phyloP scores from a whole-genome alignment of 2,888 invertebrate genomes.

The Macrophya alboannulata region DNA sequence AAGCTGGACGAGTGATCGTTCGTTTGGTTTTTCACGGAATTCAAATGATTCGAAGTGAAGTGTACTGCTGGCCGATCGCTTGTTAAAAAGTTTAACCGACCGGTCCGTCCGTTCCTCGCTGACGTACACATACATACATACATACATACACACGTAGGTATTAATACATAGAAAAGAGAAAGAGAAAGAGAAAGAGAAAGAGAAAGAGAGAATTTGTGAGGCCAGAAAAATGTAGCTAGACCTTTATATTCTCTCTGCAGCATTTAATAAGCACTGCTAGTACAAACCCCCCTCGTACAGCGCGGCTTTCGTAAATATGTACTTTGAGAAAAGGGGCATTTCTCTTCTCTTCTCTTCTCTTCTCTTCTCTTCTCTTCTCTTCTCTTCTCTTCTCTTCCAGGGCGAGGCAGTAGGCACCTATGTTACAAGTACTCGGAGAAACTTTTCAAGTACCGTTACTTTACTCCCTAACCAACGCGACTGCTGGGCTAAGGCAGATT shows the following conservation, averaged over 20 bases:
- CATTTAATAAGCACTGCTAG: constrained; percentile 26
- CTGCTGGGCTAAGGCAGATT: constrained; percentile 24
- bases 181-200: no score
- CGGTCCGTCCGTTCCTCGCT: constrained; percentile 40
- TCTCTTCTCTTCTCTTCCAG: not conserved
- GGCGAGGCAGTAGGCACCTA: constrained; percentile 66
- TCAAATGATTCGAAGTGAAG: constrained; percentile 49
- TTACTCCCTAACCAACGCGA: constrained; percentile 48
- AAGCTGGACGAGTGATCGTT: constrained; percentile 31
- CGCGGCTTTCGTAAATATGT: constrained; percentile 1
- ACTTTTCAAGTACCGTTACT: constrained; percentile 73
- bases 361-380: not conserved
- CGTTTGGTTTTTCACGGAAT: constrained; percentile 46
- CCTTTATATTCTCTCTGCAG: constrained; percentile 35
- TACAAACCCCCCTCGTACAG: not conserved
- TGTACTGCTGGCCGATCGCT: constrained; percentile 70
- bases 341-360: no score
- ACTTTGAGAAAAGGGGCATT: constrained; percentile 24
- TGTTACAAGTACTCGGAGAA: constrained; percentile 73
- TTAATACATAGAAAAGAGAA: not conserved
- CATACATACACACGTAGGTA: not conserved
- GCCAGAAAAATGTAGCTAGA: constrained; percentile 38
- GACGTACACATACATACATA: not conserved
- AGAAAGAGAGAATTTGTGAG: constrained; percentile 7
- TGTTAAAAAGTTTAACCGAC: constrained; percentile 76